These are phyloP conservation scores for Lacerta viridis DNA, from an alignment of 2,797 vertebrate genomes.

Conservation along the genomic window DNA sequence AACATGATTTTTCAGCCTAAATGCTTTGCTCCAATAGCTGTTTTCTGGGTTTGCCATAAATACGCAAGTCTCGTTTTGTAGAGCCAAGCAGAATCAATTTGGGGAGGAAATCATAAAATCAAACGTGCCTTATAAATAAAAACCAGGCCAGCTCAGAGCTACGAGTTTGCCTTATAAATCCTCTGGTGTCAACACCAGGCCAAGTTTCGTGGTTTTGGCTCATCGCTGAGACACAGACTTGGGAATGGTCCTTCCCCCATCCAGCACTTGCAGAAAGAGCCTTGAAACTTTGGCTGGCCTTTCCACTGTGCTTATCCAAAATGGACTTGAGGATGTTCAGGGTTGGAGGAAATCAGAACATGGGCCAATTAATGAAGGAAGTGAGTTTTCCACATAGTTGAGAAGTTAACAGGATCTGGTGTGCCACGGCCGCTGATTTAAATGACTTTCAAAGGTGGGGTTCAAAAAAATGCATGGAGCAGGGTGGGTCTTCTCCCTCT, in stretches of 20 bases:
- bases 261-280: no score
- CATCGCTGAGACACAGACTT: neutral
- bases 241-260: neutral
- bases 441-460: neutral
- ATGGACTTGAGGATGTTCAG: no score
- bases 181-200: slow-evolving; percentile 4
- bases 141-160: neutral
- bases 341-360: neutral
- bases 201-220: slow-evolving; percentile 18
- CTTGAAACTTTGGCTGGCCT: neutral
- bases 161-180: neutral
- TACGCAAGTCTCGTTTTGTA: neutral
- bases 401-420: no score
- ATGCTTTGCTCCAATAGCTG: neutral
- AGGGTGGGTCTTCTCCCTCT: no score
- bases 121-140: neutral
- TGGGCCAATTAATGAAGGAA: neutral
- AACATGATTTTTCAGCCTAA: neutral
- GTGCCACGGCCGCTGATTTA: neutral
- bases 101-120: neutral
- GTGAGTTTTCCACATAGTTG: no score
- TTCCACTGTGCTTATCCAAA: neutral
- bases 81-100: neutral
- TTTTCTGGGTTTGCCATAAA: neutral
- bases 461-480: no score